A percentile compares a stretch with the other conserved stretches of the same genome.
Conservation (phyloP, 2,888 invertebrate species). For the Andrena chrysosceles region DNA sequence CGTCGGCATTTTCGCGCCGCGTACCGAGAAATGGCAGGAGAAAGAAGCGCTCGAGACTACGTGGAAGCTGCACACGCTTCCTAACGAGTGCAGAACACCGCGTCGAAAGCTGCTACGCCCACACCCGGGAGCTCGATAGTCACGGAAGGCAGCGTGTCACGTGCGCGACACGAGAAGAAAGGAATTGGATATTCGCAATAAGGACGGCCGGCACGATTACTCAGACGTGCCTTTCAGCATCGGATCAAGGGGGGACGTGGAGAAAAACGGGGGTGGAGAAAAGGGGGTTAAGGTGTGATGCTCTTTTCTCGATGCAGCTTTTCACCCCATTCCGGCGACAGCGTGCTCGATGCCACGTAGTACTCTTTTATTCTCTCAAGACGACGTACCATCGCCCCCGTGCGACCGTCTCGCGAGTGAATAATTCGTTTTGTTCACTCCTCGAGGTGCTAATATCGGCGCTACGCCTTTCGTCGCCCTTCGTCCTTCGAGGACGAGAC, state of each 20-base stretch:
- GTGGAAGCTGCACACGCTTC: neutral
- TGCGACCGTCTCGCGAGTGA: constrained; percentile 60
- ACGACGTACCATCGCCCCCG: constrained; percentile 56
- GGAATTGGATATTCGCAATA: constrained; percentile 61
- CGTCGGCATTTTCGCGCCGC: neutral
- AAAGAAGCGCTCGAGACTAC: neutral
- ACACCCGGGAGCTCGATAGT: constrained; percentile 6
- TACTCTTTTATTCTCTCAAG: constrained; percentile 41
- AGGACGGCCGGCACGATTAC: constrained; percentile 62
- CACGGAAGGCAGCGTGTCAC: constrained; percentile 46
- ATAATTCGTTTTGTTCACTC: constrained; percentile 76
- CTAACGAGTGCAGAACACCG: neutral
- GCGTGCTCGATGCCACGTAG: constrained; percentile 33
- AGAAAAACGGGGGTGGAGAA: constrained; percentile 22
- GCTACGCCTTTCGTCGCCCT: constrained; percentile 23
- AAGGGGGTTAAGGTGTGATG: constrained; percentile 55
- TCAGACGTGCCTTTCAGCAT: constrained; percentile 55
- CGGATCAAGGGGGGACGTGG: constrained; percentile 52
- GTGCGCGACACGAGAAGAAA: constrained; percentile 55
- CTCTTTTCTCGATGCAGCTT: constrained; percentile 45
- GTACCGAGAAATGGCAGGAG: neutral
- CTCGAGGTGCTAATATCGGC: constrained; percentile 57
- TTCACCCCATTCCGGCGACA: constrained; percentile 14
- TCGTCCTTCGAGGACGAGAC: constrained; percentile 12
- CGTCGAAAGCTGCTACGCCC: constrained; percentile 8